Evolutionary conservation across 2,888 invertebrate species (phyloP).

Genomic region (Xestia xanthographa): DNA sequence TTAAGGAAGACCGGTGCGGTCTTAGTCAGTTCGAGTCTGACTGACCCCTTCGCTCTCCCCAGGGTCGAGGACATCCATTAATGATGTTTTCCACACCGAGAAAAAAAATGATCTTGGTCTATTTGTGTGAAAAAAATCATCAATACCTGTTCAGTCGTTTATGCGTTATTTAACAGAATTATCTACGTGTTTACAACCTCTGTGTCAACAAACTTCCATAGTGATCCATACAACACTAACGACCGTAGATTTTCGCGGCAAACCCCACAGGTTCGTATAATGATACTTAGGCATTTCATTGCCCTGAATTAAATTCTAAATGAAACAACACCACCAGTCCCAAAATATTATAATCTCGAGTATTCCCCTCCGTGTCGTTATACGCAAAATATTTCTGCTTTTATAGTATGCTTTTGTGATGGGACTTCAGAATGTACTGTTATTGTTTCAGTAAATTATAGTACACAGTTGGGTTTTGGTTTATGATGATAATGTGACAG

Average conservation of each 20-base stretch:
- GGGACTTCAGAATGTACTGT: slow-evolving; percentile 2
- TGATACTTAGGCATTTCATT: neutral
- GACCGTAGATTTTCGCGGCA: neutral
- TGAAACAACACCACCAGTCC: neutral
- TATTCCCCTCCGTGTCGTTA: slow-evolving; percentile 21
- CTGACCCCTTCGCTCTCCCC: too few species aligned
- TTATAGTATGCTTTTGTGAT: neutral
- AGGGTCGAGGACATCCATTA: too few species aligned
- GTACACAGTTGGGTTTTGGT: neutral
- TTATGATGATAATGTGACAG: neutral
- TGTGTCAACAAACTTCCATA: neutral
- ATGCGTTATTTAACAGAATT: neutral
- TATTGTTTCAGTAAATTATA: neutral
- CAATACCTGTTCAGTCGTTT: neutral
- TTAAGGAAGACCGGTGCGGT: too few species aligned
- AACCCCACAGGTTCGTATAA: neutral
- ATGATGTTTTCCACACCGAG: too few species aligned
- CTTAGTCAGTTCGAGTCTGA: too few species aligned
- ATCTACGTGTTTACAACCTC: neutral
- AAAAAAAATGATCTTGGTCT: too few species aligned
- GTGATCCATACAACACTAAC: neutral
- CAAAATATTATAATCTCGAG: slow-evolving; percentile 1
- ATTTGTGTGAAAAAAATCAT: neutral
- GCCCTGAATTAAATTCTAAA: slow-evolving; percentile 4
- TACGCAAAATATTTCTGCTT: slow-evolving; percentile 7